Percentiles rank a stretch among this genome's conserved stretches.
phyloP scores from a whole-genome alignment of 2,888 invertebrate genomes.

The Cyrtodaria siliqua region DNA sequence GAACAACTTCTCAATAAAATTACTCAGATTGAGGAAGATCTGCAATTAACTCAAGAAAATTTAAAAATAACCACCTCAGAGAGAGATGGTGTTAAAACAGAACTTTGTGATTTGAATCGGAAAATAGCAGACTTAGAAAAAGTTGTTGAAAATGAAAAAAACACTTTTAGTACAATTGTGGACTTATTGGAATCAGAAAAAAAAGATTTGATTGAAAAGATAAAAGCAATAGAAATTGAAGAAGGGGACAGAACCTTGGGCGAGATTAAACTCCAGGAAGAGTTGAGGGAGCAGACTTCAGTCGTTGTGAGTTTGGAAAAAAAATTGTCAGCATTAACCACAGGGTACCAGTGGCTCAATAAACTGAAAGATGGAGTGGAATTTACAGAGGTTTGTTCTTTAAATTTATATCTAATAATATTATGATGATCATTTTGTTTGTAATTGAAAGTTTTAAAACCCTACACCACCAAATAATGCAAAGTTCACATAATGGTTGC shows the following conservation, averaged over 20 bases:
- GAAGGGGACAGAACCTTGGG: background rate
- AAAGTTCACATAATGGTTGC: too few relatives aligned
- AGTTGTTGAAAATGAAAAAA: slow-evolving; percentile 14
- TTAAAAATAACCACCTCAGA: slow-evolving; percentile 40
- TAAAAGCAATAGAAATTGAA: slow-evolving; percentile 38
- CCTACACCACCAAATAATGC: too few relatives aligned
- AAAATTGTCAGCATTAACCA: slow-evolving; percentile 37
- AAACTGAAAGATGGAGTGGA: slow-evolving; percentile 26
- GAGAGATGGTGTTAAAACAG: slow-evolving; percentile 21
- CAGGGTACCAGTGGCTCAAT: slow-evolving; percentile 56
- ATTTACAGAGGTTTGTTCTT: slow-evolving; percentile 48
- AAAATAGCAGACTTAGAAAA: slow-evolving; percentile 24
- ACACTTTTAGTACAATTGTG: slow-evolving; percentile 8
- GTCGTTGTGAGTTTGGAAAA: slow-evolving; percentile 31
- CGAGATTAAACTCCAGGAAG: slow-evolving; percentile 35
- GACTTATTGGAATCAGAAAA: slow-evolving; percentile 48
- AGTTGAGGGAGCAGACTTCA: slow-evolving; percentile 17
- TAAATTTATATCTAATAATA: too few relatives aligned
- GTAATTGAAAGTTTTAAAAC: too few relatives aligned
- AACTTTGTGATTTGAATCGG: slow-evolving; percentile 17
- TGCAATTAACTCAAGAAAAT: slow-evolving; percentile 47
- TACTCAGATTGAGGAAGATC: slow-evolving; percentile 41
- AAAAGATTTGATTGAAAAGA: slow-evolving; percentile 49
- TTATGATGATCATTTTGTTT: too few relatives aligned
- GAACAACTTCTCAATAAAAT: slow-evolving; percentile 41